Percentiles rank a stretch among this genome's conserved stretches.
Evolutionary conservation across 1,140 invertebrate genomes (phyloP).

Genomic region (Drosophila gunungcola): DNA sequence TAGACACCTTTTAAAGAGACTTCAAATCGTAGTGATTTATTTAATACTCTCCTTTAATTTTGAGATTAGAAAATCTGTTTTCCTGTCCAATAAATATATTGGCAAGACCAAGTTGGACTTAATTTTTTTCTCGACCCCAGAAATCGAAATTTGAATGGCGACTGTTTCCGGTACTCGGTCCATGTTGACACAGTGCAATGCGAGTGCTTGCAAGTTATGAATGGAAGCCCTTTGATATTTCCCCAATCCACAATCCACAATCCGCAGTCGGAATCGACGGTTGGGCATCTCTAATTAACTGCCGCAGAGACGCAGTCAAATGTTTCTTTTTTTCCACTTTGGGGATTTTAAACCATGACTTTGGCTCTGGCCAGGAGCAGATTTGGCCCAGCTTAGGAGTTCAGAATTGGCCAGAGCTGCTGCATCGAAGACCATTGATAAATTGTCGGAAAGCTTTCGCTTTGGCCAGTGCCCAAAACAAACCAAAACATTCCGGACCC

Average conservation of each 20-base stretch:
- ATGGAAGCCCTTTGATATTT: slow-evolving; percentile 29
- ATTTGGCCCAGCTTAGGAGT: slow-evolving; percentile 28
- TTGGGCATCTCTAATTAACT: slow-evolving; percentile 51
- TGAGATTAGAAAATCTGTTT: no score
- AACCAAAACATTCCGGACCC: slow-evolving; percentile 23
- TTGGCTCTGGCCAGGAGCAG: slow-evolving; percentile 21
- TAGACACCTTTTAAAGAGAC: no score
- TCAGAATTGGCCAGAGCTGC: slow-evolving; percentile 12
- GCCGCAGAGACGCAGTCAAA: slow-evolving; percentile 11
- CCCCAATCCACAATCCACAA: neutral
- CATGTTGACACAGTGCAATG: neutral
- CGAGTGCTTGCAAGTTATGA: slow-evolving; percentile 11
- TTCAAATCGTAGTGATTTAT: no score
- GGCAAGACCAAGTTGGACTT: neutral
- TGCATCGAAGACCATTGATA: slow-evolving; percentile 46
- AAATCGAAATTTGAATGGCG: neutral
- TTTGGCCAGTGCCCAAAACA: slow-evolving; percentile 29
- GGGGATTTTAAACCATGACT: slow-evolving; percentile 1
- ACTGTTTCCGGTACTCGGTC: neutral
- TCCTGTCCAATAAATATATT: neutral
- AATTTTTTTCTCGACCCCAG: neutral
- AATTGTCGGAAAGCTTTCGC: slow-evolving; percentile 43
- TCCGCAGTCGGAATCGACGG: neutral
- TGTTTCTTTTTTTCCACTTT: neutral
- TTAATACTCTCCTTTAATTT: no score